Percentiles rank a stretch among this genome's conserved stretches.
Evolutionary conservation across 2,797 vertebrate species (phyloP).

Genomic region (Tapirus indicus): DNA sequence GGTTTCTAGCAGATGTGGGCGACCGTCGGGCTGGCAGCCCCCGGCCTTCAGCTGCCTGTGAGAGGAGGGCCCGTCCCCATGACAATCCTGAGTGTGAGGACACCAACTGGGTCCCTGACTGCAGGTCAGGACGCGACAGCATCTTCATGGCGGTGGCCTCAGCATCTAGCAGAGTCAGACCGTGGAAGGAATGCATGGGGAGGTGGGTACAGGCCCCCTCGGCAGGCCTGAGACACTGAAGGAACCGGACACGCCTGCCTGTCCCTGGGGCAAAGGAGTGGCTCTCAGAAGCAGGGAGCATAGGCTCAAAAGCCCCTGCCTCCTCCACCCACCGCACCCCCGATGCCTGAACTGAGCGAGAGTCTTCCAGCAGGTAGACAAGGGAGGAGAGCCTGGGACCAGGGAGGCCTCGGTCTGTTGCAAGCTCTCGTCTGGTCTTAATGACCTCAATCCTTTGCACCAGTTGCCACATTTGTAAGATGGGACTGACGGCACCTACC

Average conservation of each 20-base stretch:
- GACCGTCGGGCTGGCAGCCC: background rate
- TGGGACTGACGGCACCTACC: too few relatives aligned
- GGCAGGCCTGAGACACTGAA: background rate
- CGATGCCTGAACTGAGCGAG: background rate
- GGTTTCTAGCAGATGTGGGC: background rate
- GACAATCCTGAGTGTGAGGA: background rate
- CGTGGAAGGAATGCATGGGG: too few relatives aligned
- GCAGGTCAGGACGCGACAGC: background rate
- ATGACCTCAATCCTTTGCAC: background rate
- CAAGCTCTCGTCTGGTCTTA: too few relatives aligned
- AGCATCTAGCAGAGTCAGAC: background rate
- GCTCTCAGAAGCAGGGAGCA: background rate
- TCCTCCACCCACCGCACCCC: too few relatives aligned
- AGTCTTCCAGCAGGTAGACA: background rate
- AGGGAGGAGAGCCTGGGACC: background rate
- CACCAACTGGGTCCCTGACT: background rate
- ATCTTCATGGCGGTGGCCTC: background rate
- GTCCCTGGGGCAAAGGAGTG: fast-evolving
- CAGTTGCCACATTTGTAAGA: background rate
- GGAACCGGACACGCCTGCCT: background rate
- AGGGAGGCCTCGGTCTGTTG: background rate
- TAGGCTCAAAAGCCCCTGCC: background rate
- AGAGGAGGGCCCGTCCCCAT: background rate
- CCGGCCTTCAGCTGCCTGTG: background rate
- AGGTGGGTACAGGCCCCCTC: background rate